Evolutionary conservation across 2,113 vertebrate genomes (phyloP).

Genomic region (Columba janthina): DNA sequence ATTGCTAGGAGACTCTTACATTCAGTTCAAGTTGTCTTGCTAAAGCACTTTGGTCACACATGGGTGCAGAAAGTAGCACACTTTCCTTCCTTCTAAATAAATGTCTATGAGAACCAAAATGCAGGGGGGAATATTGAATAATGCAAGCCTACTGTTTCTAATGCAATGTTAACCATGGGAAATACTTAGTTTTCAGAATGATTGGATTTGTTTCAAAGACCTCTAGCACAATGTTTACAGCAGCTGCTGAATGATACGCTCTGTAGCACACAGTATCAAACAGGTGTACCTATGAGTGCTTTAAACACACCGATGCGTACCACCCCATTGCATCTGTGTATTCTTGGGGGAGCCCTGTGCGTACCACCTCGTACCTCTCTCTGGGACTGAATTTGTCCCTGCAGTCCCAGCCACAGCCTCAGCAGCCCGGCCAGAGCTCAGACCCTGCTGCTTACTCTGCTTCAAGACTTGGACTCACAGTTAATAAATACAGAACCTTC

Average conservation of each 20-base stretch:
- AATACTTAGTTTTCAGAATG: background rate
- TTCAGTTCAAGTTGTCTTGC: background rate
- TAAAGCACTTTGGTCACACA: conserved; percentile 52
- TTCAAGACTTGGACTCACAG: background rate
- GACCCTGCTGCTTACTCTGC: background rate
- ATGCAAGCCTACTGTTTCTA: conserved; percentile 18
- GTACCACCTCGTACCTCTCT: background rate
- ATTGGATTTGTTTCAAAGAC: background rate
- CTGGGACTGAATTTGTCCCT: background rate
- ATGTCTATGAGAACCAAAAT: background rate
- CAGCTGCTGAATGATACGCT: background rate
- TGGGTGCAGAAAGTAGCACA: background rate
- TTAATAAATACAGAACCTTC: background rate
- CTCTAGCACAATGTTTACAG: background rate
- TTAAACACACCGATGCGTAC: fast-evolving
- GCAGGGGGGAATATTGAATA: conserved; percentile 3
- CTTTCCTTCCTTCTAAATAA: conserved; percentile 12
- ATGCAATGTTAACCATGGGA: background rate
- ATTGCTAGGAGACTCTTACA: conserved; percentile 6
- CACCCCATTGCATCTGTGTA: fast-evolving
- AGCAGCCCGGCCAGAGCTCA: background rate
- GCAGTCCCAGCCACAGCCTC: fast-evolving
- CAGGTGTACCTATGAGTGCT: background rate
- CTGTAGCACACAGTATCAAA: background rate
- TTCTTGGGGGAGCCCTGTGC: background rate